Base-by-base conservation (phyloP, 1,140 invertebrate genomes). In the Papilio machaon region DNA sequence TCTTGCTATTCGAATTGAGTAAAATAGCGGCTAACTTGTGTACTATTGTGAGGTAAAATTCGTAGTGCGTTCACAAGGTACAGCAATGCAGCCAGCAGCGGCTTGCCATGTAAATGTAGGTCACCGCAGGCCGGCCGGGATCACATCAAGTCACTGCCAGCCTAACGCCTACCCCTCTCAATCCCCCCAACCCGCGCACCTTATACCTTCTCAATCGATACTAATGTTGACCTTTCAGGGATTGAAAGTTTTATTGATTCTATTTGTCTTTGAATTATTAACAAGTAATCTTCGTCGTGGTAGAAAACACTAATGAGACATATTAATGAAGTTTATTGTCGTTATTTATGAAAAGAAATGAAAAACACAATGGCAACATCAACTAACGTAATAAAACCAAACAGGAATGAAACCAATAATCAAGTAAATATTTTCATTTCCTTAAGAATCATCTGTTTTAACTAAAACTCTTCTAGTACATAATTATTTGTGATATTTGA, bases 61-160 rank as follows among this genome's bases (percentile, higher is more conserved):
- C 19, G 73, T 76, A 76, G 46, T 76, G 74, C 74, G 52, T 75
- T 75, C 73, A 52, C 43, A 52, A 35, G 75, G 47, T 30, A 76
- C 76, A 35, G 52, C 76, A 78, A 35, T 78, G 76, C 76, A 58
- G 76, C 76, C 74, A 47, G 19, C 74, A 46, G 19, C 17, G 46
- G 74, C 74, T 76, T 52, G 43, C 76, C 52, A 78, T 78, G 76
- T 78, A 78, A 77, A 78, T 78, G 54, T 78, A 78, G 76, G 52
- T 78, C 76, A 60, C 30, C 64, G 64, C 76, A 78, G 77, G 77
- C 77, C 77, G 60, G 77, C 58, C 76, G 77, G 54, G 77, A 79
- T 79, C 77, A 79, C 76, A 78, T 76, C 74, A 43, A 78, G 76
- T 78, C 35, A 79, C 77, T 46, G 58, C 58, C 64, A 70, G 30